phyloP scores from a whole-genome alignment of 1,140 invertebrate genomes.

The Caenorhabditis elegans region DNA sequence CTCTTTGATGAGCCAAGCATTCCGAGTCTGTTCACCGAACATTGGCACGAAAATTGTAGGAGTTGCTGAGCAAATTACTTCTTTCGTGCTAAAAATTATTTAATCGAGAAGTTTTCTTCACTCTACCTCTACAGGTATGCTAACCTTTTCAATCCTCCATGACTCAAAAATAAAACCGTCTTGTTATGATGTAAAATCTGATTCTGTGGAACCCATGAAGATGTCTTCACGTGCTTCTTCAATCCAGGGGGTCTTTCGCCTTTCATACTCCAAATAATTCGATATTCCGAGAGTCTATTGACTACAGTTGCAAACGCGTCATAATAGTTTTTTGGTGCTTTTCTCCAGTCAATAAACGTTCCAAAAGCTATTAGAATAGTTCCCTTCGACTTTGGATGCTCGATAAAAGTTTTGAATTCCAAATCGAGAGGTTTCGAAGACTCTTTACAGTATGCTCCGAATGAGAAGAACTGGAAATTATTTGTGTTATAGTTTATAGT shows the following conservation, averaged over 20 bases:
- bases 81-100: slow-evolving; percentile 23
- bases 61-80: slow-evolving; percentile 22
- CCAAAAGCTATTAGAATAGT: slow-evolving; percentile 59
- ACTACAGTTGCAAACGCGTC: slow-evolving; percentile 46
- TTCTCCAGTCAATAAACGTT: slow-evolving; percentile 48
- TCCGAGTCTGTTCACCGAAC: slow-evolving; percentile 41
- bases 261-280: slow-evolving; percentile 2
- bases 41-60: slow-evolving; percentile 38
- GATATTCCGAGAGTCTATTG: slow-evolving; percentile 49
- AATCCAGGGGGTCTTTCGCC: not conserved
- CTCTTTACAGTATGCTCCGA: not conserved
- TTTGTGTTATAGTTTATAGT: no score
- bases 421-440: not conserved
- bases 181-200: slow-evolving; percentile 51
- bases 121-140: not conserved
- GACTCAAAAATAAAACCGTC: slow-evolving; percentile 56
- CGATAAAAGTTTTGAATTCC: not conserved
- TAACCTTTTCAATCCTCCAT: slow-evolving; percentile 59
- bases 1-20: slow-evolving; percentile 19
- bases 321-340: slow-evolving; percentile 46
- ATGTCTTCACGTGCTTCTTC: slow-evolving; percentile 2
- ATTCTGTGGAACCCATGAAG: slow-evolving; percentile 57
- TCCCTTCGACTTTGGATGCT: slow-evolving; percentile 36
- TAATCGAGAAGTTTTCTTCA: no score
- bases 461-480: slow-evolving; percentile 13